Evolutionary conservation across 2,797 vertebrate genomes (phyloP).

Genomic region (Avahi laniger): DNA sequence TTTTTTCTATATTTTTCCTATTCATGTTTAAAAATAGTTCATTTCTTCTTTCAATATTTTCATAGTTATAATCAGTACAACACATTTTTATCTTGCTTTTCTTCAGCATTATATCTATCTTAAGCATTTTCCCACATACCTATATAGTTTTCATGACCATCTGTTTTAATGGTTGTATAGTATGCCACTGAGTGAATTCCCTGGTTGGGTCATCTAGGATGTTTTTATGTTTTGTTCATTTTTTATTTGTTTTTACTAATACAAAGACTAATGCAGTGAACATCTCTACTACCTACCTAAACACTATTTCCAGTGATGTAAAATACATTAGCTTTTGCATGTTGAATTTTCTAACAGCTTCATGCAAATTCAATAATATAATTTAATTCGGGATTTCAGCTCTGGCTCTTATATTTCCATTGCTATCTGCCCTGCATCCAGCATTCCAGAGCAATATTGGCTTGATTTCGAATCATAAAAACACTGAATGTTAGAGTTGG

Average conservation of each 20-base stretch:
- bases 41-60: constrained; percentile 43
- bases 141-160: neutral
- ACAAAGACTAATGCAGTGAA: neutral
- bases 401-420: neutral
- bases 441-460: neutral
- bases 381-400: constrained; percentile 36
- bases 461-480: neutral
- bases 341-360: neutral
- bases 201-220: neutral
- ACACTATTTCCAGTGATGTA: neutral
- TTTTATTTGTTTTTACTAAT: constrained; percentile 42
- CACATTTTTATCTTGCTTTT: constrained; percentile 27
- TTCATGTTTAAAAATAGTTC: constrained; percentile 21
- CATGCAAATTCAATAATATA: neutral
- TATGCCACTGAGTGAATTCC: neutral
- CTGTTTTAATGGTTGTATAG: neutral
- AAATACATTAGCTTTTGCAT: neutral
- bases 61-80: constrained; percentile 14
- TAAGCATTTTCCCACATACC: neutral
- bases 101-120: neutral
- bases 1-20: neutral
- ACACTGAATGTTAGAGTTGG: neutral
- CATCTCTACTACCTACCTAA: constrained; percentile 1
- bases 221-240: constrained; percentile 3
- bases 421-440: neutral